Evolutionary conservation across 2,888 invertebrate species (phyloP).

Genomic region (Sarcophaga subvicina): DNA sequence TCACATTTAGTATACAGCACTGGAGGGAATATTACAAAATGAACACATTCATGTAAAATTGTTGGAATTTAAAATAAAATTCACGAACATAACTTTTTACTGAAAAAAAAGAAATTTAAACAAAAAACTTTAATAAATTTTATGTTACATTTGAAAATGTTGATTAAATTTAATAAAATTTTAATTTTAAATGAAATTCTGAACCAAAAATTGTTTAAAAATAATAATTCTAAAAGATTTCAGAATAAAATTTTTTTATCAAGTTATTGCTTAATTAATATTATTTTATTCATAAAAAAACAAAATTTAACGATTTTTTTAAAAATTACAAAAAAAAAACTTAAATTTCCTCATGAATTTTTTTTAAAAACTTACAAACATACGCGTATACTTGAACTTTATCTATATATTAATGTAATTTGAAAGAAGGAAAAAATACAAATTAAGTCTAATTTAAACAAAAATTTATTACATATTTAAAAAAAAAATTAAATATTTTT

Average conservation of each 20-base stretch:
- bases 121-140: too few relatives aligned
- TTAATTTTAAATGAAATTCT: too few relatives aligned
- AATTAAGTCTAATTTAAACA: slow-evolving; percentile 28
- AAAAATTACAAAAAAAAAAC: slow-evolving; percentile 18
- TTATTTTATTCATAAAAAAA: slow-evolving; percentile 31
- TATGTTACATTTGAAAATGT: too few relatives aligned
- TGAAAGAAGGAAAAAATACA: slow-evolving; percentile 36
- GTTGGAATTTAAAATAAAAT: too few relatives aligned
- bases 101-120: too few relatives aligned
- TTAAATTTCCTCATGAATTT: slow-evolving; percentile 2
- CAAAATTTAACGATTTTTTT: not conserved
- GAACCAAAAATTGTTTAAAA: too few relatives aligned
- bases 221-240: too few relatives aligned
- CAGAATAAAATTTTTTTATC: not conserved
- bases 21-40: too few relatives aligned
- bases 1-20: too few relatives aligned
- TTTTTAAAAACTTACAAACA: not conserved
- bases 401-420: not conserved
- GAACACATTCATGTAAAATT: too few relatives aligned
- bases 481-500: slow-evolving; percentile 52
- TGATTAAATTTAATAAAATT: too few relatives aligned
- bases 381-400: slow-evolving; percentile 43
- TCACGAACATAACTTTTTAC: too few relatives aligned
- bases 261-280: slow-evolving; percentile 51
- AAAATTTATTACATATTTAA: slow-evolving; percentile 5